Evolutionary conservation across 2,797 vertebrate species (phyloP).

Genomic region (Alosa sapidissima): DNA sequence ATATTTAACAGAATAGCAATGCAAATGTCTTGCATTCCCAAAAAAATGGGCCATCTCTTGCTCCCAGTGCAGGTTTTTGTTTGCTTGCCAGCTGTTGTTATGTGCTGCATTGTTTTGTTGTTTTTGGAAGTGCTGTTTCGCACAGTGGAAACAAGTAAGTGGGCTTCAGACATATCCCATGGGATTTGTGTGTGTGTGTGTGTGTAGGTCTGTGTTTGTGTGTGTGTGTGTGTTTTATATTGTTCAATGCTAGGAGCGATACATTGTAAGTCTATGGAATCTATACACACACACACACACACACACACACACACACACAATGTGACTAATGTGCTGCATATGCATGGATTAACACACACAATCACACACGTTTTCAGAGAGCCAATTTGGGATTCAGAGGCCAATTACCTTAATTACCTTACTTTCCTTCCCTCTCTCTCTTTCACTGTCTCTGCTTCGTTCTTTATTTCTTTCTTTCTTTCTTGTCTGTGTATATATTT

Average conservation of each 20-base stretch:
- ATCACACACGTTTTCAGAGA: conserved; percentile 65
- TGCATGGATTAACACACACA: conserved; percentile 37
- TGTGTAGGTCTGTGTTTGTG: background rate
- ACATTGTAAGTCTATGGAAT: background rate
- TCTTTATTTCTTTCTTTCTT: conserved; percentile 8
- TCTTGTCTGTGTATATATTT: background rate
- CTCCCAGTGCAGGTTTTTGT: conserved; percentile 19
- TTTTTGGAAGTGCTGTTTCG: conserved; percentile 23
- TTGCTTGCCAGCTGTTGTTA: conserved; percentile 13
- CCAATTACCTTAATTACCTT: conserved; percentile 78
- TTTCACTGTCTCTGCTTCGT: conserved; percentile 21
- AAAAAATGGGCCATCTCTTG: conserved; percentile 45
- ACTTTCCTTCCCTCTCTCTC: conserved; percentile 53
- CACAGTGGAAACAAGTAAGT: background rate
- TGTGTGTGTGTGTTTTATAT: background rate
- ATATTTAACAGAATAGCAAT: conserved; percentile 39
- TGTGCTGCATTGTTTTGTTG: background rate
- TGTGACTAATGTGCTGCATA: conserved; percentile 1
- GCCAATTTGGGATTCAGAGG: conserved; percentile 76
- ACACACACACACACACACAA: background rate
- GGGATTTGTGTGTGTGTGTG: background rate
- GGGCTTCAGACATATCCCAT: conserved; percentile 16
- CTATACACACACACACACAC: conserved; percentile 5
- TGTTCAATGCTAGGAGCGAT: background rate
- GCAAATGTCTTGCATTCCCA: conserved; percentile 31